Base-by-base conservation (phyloP, 2,113 vertebrate genomes). In the Calonectris borealis region DNA sequence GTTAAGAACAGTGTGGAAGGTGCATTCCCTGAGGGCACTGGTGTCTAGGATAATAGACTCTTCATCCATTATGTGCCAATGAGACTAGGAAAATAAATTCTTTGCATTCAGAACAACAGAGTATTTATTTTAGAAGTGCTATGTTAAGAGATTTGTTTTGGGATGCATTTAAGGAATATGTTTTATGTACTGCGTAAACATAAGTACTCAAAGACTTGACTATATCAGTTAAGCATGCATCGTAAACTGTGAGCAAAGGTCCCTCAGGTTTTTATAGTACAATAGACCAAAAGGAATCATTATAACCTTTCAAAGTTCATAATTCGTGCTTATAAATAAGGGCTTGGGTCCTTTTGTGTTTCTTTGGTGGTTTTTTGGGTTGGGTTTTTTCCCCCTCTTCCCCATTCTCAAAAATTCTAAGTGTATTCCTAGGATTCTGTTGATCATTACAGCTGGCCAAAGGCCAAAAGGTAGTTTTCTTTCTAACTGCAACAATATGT, bases 41-140 rank as follows among this genome's bases (percentile, higher is more conserved):
- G 66, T 73, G 52, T 82, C 4, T 60, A 70, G 71, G 89, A 95
- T 94, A 96, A 97, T 96, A 97, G 96, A 96, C 96, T 97, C 89
- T 16, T 3, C 3, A 26, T 86, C 96, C 73, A 77, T 96, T 96
- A 95, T 49, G 76, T 95, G 83, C 83, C 87, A 91, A 40, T 73
- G 92, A 88, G 86, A 88, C 72, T 69, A 58, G 64, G 89, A 64
- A 97, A 97, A 90, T 89, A 83, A 90, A 88, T 93, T 84, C 31
- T 69, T 58, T 8, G 29, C 34, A 7, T 85, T 96, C 75, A 64
- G 79, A 91, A 64, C 65, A 85, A 72, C 49, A 76, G 77, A 87
- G 90, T 92, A 85, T 95, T 81, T 91, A 65, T 95, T 96, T 94
- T 81, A 85, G 90, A 91, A 93, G 80, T 48, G 58, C 57, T 69